Conservation (phyloP, 1,140 invertebrate species). For the Solenopsis invicta region DNA sequence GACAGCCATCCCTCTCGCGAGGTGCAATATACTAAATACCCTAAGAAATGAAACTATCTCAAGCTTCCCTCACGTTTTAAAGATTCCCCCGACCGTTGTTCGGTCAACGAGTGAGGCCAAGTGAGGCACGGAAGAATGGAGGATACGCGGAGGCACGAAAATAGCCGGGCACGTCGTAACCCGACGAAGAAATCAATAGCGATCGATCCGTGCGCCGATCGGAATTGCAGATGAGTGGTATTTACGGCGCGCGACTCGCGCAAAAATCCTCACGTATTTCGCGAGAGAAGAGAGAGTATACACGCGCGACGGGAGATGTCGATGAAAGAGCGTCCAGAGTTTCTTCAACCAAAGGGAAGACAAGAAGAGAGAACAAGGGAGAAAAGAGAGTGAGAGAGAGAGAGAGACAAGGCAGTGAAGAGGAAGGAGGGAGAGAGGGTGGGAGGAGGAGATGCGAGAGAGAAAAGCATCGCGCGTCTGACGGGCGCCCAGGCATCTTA, state of each 20-base stretch:
- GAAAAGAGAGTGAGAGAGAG: neutral
- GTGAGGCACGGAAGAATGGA: neutral
- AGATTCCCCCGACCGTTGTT: neutral
- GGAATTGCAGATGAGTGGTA: conserved; percentile 62
- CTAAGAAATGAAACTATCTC: neutral
- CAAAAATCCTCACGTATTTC: conserved; percentile 52
- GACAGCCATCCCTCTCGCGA: neutral
- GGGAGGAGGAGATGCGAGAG: neutral
- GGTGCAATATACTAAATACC: neutral
- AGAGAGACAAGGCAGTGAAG: neutral
- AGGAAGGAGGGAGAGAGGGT: too few species aligned
- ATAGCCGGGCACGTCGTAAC: conserved; percentile 45
- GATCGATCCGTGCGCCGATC: conserved; percentile 52
- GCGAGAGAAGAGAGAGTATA: conserved; percentile 1
- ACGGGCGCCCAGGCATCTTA: conserved; percentile 63
- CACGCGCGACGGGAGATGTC: neutral
- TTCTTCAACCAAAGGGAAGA: neutral
- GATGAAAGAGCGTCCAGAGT: neutral
- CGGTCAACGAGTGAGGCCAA: conserved; percentile 14
- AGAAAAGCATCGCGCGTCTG: conserved; percentile 51
- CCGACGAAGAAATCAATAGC: conserved; percentile 53
- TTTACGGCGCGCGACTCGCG: conserved; percentile 51
- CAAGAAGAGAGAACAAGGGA: too few species aligned
- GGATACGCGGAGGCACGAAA: conserved; percentile 22
- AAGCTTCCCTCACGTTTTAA: neutral